A percentile compares a stretch with the other conserved stretches of the same genome.
Conservation (phyloP, 2,888 invertebrate species). For the Xylophagus ater region DNA sequence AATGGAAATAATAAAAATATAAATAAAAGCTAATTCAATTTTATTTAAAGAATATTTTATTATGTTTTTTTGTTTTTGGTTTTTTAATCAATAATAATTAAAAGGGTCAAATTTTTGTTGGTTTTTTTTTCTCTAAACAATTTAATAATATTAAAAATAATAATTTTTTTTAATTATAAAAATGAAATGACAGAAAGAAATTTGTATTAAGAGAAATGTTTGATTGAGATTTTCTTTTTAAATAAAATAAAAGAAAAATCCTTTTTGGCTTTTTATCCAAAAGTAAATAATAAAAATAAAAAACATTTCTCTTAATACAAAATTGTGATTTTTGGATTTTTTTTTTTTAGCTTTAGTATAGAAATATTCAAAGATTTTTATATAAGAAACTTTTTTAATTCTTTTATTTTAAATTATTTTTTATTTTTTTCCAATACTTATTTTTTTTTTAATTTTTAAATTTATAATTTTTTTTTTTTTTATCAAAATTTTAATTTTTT, state of each 20-base stretch:
- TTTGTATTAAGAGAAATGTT: no score
- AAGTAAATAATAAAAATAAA: no score
- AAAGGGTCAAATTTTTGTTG: constrained; percentile 19
- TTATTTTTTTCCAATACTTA: not conserved
- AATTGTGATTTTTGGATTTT: no score
- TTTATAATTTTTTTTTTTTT: constrained; percentile 6
- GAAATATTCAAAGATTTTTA: no score
- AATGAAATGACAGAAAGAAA: not conserved
- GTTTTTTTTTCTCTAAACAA: no score
- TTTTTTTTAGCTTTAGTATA: no score
- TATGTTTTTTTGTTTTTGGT: constrained; percentile 6
- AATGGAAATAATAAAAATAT: not conserved
- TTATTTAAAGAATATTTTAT: constrained; percentile 1
- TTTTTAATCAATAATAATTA: constrained; percentile 8
- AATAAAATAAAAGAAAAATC: no score
- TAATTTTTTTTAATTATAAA: constrained; percentile 1
- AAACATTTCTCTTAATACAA: no score
- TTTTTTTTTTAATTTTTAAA: constrained; percentile 2
- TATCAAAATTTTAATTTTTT: constrained; percentile 3
- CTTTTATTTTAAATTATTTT: constrained; percentile 2
- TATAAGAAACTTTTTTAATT: no score
- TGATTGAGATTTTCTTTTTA: no score
- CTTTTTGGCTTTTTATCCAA: no score
- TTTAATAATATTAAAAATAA: constrained; percentile 6
- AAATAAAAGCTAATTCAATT: no score